Percentiles rank a stretch among this genome's conserved stretches.
These are phyloP conservation scores for Lapara coniferarum DNA, from an alignment of 2,888 invertebrate species.

Conservation along the genomic window DNA sequence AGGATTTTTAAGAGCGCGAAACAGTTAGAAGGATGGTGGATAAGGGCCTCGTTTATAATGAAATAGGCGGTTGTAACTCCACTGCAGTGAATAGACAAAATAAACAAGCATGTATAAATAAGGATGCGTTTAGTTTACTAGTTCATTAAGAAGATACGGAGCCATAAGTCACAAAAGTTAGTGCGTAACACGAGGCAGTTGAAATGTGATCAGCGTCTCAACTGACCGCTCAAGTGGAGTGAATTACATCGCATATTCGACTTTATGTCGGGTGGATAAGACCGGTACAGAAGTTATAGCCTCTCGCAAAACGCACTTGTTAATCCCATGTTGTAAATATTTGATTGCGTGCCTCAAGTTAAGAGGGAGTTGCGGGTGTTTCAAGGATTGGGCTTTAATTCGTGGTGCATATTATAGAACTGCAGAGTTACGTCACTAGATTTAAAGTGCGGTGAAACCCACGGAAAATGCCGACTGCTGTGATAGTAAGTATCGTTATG, in stretches of 20 bases:
- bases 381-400: no score
- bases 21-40: no score
- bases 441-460: no score
- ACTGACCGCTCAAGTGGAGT: constrained; percentile 31
- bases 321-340: constrained; percentile 66
- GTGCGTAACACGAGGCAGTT: constrained; percentile 30
- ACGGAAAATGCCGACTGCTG: no score
- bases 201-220: constrained; percentile 37
- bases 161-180: constrained; percentile 23
- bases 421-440: no score
- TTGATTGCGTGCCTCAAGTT: constrained; percentile 45
- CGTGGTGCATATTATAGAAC: no score
- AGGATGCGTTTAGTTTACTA: not conserved
- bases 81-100: no score
- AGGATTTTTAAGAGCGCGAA: no score
- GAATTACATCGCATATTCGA: constrained; percentile 36
- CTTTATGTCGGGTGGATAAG: constrained; percentile 47
- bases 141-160: constrained; percentile 1
- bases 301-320: constrained; percentile 55
- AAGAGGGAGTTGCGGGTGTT: constrained; percentile 37
- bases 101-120: no score
- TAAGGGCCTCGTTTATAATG: no score
- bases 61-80: no score
- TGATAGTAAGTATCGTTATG: no score
- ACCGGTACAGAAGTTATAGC: constrained; percentile 45